Evolutionary conservation across 2,797 vertebrate genomes (phyloP), one percentile per base, ranked within the genome.

Genomic region (Mastacembelus armatus): DNA sequence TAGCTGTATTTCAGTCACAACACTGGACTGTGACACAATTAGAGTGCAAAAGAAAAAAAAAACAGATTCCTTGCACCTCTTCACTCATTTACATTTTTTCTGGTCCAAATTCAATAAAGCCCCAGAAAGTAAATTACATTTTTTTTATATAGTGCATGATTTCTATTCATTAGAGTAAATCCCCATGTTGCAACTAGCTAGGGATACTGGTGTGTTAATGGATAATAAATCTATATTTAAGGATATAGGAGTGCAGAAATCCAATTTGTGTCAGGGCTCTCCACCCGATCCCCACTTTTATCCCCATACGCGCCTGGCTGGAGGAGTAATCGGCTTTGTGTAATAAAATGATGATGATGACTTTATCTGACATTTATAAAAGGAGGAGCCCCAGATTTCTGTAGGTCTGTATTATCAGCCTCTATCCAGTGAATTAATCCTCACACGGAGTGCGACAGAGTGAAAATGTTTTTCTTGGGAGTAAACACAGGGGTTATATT

Each of bases 361-460:
- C 91, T 93, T 91, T 93, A 94, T 92, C 92, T 93, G 92, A 93
- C 92, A 91, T 93, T 92, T 92, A 80, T 83, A 74, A 88, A 88
- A 88, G 85, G 87, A 83, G 83, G 84, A 85, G 83, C 81, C 72
- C 80, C 81, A 87, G 86, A 86, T 91, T 92, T 90, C 77, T 81
- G 67, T 79, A 80, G 88, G 86, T 90, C 85, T 87, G 52, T 73
- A 79, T 90, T 89, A 92, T 93, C 91, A 81, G 78, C 74, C 60
- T 78, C 79, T 78, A 86, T 80, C 86, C 85, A 76, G 70, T 79
- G 67, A 85, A 90, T 90, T 89, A 91, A 93, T 92, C 90, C 81
- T 69, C 67, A 66, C 55, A 78, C 66, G 22, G 51, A 76, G 73
- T 71, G 83, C 75, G 85, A 81, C 66, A 65, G 75, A 78, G 80